Percentiles rank a stretch among this genome's conserved stretches.
Conservation (phyloP, 1,140 invertebrate genomes). For the Triops longicaudatus region DNA sequence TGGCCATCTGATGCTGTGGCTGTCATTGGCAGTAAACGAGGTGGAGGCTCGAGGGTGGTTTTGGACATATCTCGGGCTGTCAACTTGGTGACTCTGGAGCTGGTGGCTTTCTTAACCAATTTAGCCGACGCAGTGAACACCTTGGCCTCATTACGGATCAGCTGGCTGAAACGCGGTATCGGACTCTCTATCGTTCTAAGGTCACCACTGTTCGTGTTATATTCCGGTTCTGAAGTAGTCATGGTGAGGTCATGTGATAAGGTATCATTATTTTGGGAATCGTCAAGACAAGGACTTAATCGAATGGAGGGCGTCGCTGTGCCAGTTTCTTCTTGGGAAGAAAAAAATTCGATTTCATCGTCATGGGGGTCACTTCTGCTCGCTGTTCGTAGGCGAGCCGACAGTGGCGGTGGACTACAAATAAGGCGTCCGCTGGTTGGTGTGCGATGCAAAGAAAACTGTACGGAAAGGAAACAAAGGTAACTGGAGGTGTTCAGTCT, state of each 20-base stretch:
- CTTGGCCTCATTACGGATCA: background rate
- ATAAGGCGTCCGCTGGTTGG: background rate
- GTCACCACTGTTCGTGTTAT: background rate
- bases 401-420: background rate
- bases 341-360: background rate
- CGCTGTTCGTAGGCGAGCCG: background rate
- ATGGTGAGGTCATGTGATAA: background rate
- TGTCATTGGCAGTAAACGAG: background rate
- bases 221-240: background rate
- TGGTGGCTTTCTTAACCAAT: background rate
- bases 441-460: background rate
- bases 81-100: background rate
- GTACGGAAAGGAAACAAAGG: background rate
- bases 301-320: background rate
- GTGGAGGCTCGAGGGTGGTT: background rate
- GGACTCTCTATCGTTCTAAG: background rate
- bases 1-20: background rate
- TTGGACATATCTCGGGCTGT: background rate
- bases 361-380: background rate
- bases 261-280: background rate
- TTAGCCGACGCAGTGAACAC: background rate
- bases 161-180: background rate
- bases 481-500: background rate
- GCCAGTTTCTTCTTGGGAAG: background rate
- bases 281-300: background rate